A percentile compares a stretch with the other conserved stretches of the same genome.
Evolutionary conservation across 1,140 invertebrate species (phyloP).

Genomic region (Drosophila oshimai): DNA sequence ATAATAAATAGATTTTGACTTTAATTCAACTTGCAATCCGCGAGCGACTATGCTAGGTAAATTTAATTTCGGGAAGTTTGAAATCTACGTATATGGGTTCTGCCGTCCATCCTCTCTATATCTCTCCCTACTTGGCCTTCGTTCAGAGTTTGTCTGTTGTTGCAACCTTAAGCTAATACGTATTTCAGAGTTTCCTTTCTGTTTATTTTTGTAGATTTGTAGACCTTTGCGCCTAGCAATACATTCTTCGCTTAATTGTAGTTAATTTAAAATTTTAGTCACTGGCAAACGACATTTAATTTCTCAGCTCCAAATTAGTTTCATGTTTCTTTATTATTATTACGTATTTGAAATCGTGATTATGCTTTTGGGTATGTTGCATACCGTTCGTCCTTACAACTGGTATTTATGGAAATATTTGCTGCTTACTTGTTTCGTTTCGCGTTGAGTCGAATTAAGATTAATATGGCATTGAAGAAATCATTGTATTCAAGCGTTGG

Average conservation of each 20-base stretch:
- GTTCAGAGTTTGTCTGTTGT: conserved; percentile 65
- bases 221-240: conserved; percentile 9
- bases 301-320: conserved; percentile 25
- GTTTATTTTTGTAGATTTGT: conserved; percentile 40
- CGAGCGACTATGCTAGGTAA: conserved; percentile 45
- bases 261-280: conserved; percentile 67
- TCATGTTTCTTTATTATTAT: conserved; percentile 58
- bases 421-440: conserved; percentile 16
- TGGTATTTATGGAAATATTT: conserved; percentile 69
- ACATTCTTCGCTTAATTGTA: conserved; percentile 25
- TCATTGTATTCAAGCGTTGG: conserved; percentile 58
- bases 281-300: conserved; percentile 68
- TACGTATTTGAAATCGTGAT: conserved; percentile 80
- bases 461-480: conserved; percentile 80
- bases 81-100: conserved; percentile 75
- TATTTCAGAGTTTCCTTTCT: conserved; percentile 62
- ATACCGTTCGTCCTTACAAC: conserved; percentile 65
- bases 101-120: conserved; percentile 8
- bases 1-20: conserved; percentile 69
- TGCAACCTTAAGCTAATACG: conserved; percentile 79
- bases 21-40: conserved; percentile 50
- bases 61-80: conserved; percentile 73
- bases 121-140: conserved; percentile 12
- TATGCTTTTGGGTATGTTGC: conserved; percentile 80
- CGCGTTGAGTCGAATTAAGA: conserved; percentile 51